phyloP scores from a whole-genome alignment of 1,140 invertebrate genomes.

The Nasonia longicornis region DNA sequence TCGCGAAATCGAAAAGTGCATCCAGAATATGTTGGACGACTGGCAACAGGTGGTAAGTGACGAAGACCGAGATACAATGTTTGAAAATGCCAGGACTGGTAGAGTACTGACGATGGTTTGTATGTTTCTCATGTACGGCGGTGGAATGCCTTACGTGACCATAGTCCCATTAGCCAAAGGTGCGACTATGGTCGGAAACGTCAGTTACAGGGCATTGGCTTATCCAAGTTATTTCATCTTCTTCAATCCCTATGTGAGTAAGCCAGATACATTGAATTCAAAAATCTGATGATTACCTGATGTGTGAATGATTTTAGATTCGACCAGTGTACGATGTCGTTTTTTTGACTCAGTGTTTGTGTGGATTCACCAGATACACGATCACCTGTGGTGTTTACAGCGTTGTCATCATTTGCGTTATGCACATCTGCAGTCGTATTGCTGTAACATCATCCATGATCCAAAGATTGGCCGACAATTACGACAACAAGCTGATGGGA shows the following conservation, averaged over 20 bases:
- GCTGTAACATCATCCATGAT: constrained; percentile 47
- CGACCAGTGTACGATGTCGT: constrained; percentile 55
- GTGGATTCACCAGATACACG: constrained; percentile 50
- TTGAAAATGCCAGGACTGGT: constrained; percentile 42
- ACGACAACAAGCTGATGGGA: background rate
- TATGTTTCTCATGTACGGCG: constrained; percentile 47
- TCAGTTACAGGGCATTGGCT: constrained; percentile 37
- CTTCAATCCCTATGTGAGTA: constrained; percentile 48
- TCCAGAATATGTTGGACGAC: constrained; percentile 48
- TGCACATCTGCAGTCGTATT: constrained; percentile 54
- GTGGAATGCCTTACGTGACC: constrained; percentile 48
- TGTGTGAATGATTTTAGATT: constrained; percentile 15
- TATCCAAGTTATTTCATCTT: constrained; percentile 54
- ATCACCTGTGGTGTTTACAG: constrained; percentile 51
- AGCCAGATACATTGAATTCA: background rate
- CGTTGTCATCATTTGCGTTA: constrained; percentile 53
- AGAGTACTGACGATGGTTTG: constrained; percentile 43
- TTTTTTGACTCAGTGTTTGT: constrained; percentile 50
- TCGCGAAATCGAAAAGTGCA: constrained; percentile 33
- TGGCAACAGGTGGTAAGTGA: constrained; percentile 42
- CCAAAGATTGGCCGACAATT: constrained; percentile 31
- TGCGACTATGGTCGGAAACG: constrained; percentile 9
- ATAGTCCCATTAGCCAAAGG: constrained; percentile 44
- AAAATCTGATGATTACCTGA: background rate
- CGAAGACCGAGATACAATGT: constrained; percentile 42